Evolutionary conservation across 2,797 vertebrate species (phyloP).

Genomic region (Nannoperca obscura): DNA sequence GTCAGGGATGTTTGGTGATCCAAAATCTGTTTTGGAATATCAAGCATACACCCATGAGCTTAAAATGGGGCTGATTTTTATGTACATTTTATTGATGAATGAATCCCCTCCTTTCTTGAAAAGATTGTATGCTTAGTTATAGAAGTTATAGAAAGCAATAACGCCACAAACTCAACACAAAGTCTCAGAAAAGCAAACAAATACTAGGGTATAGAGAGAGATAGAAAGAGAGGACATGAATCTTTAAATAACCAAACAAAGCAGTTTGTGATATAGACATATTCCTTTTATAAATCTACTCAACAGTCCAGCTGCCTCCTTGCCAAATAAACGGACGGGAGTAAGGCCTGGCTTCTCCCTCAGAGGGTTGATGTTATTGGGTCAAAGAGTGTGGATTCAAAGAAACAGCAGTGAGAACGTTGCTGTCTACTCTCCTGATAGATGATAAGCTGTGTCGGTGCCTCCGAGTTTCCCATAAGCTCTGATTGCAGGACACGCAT

Average conservation of each 20-base stretch:
- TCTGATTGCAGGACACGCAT: constrained; percentile 42
- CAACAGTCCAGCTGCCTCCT: not conserved
- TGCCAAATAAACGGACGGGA: constrained; percentile 23
- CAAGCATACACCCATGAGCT: not conserved
- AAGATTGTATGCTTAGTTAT: not conserved
- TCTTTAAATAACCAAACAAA: constrained; percentile 32
- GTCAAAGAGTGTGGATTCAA: constrained; percentile 53
- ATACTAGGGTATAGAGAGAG: not conserved
- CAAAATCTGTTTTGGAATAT: constrained; percentile 24
- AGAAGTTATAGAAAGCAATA: not conserved
- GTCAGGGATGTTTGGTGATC: constrained; percentile 19
- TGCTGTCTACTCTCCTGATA: constrained; percentile 55
- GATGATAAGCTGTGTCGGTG: constrained; percentile 51
- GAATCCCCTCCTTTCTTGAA: not conserved
- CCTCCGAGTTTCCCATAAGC: constrained; percentile 70
- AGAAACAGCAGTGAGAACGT: constrained; percentile 52
- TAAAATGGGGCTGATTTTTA: not conserved
- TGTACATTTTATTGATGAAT: constrained; percentile 10
- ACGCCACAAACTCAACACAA: not conserved
- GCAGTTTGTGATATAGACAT: not conserved
- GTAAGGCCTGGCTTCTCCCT: constrained; percentile 26
- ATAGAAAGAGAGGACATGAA: not conserved
- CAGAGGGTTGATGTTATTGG: constrained; percentile 43
- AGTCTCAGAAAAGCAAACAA: constrained; percentile 29
- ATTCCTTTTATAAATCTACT: not conserved